Percentiles rank a stretch among this genome's conserved stretches.
phyloP scores from a whole-genome alignment of 2,113 vertebrate species.

The Chinchilla lanigera region DNA sequence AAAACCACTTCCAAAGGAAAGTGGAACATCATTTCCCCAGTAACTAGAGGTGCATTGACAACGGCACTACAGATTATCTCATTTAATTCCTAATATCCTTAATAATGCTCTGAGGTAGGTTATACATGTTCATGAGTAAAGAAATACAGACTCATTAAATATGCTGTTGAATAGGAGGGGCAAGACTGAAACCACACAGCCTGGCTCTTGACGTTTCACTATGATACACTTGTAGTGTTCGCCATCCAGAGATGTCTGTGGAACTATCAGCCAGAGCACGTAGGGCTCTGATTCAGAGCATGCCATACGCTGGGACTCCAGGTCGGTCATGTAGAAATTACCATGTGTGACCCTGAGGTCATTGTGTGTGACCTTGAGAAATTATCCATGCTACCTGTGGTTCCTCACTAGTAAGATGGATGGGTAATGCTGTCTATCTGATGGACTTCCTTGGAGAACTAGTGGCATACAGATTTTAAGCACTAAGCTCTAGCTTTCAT shows the following conservation, averaged over 20 bases:
- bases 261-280: neutral
- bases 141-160: neutral
- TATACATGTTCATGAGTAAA: neutral
- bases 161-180: neutral
- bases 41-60: neutral
- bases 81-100: neutral
- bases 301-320: neutral
- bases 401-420: neutral
- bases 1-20: neutral
- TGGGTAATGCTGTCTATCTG: neutral
- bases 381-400: neutral
- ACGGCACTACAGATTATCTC: neutral
- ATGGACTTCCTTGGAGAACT: neutral
- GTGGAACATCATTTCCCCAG: neutral
- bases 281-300: neutral
- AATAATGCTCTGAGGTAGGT: neutral
- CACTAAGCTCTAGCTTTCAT: neutral
- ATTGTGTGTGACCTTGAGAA: conserved; percentile 4
- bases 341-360: neutral
- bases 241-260: neutral
- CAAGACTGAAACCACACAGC: neutral
- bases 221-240: neutral
- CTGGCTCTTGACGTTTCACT: neutral
- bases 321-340: neutral
- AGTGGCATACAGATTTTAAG: neutral